Conservation (phyloP, 2,797 vertebrate species). For the Sebastes cheni region DNA sequence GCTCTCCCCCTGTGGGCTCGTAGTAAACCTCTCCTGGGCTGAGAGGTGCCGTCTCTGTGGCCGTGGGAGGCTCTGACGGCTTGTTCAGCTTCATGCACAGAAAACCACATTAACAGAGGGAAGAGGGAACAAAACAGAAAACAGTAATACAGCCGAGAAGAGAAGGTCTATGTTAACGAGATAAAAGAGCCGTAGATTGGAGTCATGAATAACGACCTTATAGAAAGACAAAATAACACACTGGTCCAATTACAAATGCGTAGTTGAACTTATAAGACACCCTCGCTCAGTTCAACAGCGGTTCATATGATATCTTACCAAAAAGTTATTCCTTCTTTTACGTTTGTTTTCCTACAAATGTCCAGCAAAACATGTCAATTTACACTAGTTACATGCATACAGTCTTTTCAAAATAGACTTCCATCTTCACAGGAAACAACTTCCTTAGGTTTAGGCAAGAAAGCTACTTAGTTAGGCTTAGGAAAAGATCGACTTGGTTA, state of each 20-base stretch:
- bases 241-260: not conserved
- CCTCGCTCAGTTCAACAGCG: not conserved
- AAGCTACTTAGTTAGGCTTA: no score
- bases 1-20: conserved; percentile 77
- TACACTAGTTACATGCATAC: no score
- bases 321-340: no score
- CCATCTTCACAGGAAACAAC: no score
- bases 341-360: no score
- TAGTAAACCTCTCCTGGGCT: conserved; percentile 78
- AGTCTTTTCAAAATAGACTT: no score
- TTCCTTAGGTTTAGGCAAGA: no score
- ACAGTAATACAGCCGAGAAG: not conserved
- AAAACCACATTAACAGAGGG: conserved; percentile 27
- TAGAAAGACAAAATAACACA: not conserved
- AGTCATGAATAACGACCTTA: not conserved
- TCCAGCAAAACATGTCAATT: no score
- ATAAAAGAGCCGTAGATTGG: not conserved
- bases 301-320: no score
- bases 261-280: not conserved
- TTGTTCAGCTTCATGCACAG: conserved; percentile 75
- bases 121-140: not conserved
- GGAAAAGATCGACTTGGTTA: no score
- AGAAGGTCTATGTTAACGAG: not conserved
- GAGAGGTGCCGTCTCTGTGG: conserved; percentile 74
- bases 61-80: conserved; percentile 64